Evolutionary conservation across 1,140 invertebrate genomes (phyloP).

Genomic region (Fopius arisanus): DNA sequence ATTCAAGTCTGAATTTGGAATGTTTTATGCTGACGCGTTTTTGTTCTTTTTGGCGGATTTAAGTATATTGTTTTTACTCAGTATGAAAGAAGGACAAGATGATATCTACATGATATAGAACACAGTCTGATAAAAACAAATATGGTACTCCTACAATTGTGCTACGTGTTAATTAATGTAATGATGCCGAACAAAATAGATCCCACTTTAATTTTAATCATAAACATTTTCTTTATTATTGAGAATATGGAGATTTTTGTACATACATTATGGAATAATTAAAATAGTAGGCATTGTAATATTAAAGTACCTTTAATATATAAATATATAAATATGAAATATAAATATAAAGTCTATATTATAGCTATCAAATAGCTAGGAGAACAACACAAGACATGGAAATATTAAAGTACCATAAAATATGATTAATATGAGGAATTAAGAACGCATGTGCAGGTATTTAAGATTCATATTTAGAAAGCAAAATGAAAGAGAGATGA

Average conservation of each 20-base stretch:
- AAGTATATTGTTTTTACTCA: conserved; percentile 16
- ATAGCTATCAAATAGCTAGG: conserved; percentile 61
- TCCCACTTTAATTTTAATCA: not conserved
- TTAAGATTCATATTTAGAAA: conserved; percentile 40
- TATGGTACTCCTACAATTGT: conserved; percentile 2
- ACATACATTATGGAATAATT: conserved; percentile 10
- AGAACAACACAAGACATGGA: conserved; percentile 54
- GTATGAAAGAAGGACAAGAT: conserved; percentile 11
- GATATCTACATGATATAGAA: conserved; percentile 1
- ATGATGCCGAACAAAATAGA: conserved; percentile 9
- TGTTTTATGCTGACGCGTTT: not conserved
- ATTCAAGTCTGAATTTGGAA: not conserved
- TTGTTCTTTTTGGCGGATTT: not conserved
- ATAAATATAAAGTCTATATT: conserved; percentile 46
- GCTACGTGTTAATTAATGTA: conserved; percentile 13
- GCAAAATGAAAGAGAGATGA: conserved; percentile 50
- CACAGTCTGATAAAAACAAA: conserved; percentile 5
- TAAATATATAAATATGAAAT: conserved; percentile 43
- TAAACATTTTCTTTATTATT: not conserved
- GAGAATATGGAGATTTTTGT: conserved; percentile 5
- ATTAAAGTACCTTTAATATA: conserved; percentile 36
- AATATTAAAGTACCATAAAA: conserved; percentile 45
- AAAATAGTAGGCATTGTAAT: conserved; percentile 31
- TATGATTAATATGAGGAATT: conserved; percentile 1
- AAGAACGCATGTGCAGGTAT: conserved; percentile 16